Conservation (phyloP, 2,113 vertebrate species). For the Anolis sagrei region DNA sequence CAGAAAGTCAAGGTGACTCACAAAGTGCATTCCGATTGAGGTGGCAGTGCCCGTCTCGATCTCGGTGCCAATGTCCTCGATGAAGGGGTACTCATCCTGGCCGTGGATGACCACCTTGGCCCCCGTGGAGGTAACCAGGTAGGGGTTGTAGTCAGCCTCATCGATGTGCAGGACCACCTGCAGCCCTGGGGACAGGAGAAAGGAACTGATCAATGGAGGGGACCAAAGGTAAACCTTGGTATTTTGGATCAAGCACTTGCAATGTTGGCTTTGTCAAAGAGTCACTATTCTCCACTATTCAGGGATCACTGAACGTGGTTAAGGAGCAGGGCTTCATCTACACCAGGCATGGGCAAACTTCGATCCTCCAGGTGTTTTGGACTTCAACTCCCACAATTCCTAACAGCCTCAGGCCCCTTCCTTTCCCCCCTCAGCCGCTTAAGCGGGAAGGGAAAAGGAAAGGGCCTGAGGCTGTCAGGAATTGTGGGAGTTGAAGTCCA, state of each 20-base stretch:
- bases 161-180: conserved; percentile 81
- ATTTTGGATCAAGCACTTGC: neutral
- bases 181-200: conserved; percentile 68
- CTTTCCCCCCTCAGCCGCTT: too few species aligned
- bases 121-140: conserved; percentile 78
- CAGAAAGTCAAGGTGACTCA: conserved; percentile 69
- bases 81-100: conserved; percentile 82
- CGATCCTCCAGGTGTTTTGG: too few species aligned
- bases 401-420: too few species aligned
- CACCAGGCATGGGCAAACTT: too few species aligned
- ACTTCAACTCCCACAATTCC: too few species aligned
- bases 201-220: neutral
- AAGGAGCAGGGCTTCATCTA: too few species aligned
- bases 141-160: conserved; percentile 83
- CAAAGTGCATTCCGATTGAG: conserved; percentile 84
- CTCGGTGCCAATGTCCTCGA: conserved; percentile 82
- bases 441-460: too few species aligned
- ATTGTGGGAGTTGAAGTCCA: too few species aligned
- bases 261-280: neutral
- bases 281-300: neutral
- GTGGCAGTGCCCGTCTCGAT: conserved; percentile 79
- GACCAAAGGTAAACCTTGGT: neutral
- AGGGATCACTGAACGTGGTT: too few species aligned
- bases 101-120: conserved; percentile 81
- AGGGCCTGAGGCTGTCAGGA: too few species aligned